A percentile compares a stretch with the other conserved stretches of the same genome.
Conservation (phyloP, 1,140 invertebrate genomes). For the Lepidostoma basale region DNA sequence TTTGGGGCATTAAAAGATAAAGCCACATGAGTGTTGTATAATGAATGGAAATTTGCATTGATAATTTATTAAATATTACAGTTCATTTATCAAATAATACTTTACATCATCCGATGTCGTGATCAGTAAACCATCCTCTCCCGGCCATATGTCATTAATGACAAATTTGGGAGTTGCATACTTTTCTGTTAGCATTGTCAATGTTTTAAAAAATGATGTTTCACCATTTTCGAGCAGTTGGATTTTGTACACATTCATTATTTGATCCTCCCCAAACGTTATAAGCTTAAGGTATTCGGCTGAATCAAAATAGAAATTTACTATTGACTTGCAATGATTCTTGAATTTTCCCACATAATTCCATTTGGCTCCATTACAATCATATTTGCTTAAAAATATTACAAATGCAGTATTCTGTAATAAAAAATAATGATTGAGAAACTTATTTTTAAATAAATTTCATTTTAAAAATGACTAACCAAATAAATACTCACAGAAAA, state of each 20-base stretch:
- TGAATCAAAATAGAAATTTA: slow-evolving; percentile 60
- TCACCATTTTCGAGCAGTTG: slow-evolving; percentile 57
- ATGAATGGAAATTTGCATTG: too few relatives aligned
- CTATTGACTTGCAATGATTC: slow-evolving; percentile 63
- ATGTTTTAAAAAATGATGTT: slow-evolving; percentile 50
- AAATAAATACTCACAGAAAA: slow-evolving; percentile 62
- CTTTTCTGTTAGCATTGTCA: slow-evolving; percentile 65
- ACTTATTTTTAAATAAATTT: not conserved
- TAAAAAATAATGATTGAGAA: not conserved
- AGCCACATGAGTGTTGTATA: too few relatives aligned
- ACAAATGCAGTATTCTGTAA: slow-evolving; percentile 59
- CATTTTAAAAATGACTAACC: too few relatives aligned
- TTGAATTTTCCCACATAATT: slow-evolving; percentile 63
- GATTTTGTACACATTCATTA: slow-evolving; percentile 74
- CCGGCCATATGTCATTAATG: slow-evolving; percentile 45
- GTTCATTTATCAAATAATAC: slow-evolving; percentile 47
- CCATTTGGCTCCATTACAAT: slow-evolving; percentile 55
- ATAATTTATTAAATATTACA: too few relatives aligned
- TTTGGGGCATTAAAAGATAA: too few relatives aligned
- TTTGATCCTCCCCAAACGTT: slow-evolving; percentile 65
- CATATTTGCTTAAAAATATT: slow-evolving; percentile 61
- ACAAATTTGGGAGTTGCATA: slow-evolving; percentile 65
- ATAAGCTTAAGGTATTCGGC: slow-evolving; percentile 56
- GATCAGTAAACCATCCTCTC: slow-evolving; percentile 49
- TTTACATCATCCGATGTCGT: slow-evolving; percentile 60